Conservation (phyloP, 1,140 invertebrate species). For the Diachasma alloeum region DNA sequence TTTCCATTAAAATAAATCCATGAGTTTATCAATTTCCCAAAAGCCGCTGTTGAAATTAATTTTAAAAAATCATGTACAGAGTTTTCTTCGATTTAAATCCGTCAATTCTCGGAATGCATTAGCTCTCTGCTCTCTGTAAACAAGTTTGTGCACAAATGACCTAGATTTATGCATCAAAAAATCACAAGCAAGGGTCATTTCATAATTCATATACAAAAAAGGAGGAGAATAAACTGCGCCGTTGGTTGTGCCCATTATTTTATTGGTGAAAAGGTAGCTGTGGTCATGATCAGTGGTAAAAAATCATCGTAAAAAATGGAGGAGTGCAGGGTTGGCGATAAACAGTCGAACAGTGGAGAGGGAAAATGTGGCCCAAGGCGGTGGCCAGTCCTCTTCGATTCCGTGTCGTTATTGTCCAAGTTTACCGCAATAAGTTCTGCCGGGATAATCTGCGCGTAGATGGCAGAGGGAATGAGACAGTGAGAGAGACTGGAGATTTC, state of each 20-base stretch:
- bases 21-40: too few species aligned
- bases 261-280: slow-evolving; percentile 10
- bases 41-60: too few species aligned
- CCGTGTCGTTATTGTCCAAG: slow-evolving; percentile 54
- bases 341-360: neutral
- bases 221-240: neutral
- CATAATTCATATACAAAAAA: neutral
- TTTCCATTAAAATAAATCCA: neutral
- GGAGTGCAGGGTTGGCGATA: neutral
- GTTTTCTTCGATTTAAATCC: too few species aligned
- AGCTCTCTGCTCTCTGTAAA: neutral
- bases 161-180: neutral
- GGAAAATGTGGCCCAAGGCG: slow-evolving; percentile 32
- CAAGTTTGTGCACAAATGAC: neutral
- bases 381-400: slow-evolving; percentile 37
- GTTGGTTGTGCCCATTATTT: neutral
- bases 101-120: too few species aligned
- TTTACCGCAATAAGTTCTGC: slow-evolving; percentile 59
- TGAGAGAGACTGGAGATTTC: slow-evolving; percentile 35
- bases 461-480: slow-evolving; percentile 37
- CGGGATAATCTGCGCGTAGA: slow-evolving; percentile 54
- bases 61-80: too few species aligned
- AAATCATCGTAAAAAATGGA: neutral
- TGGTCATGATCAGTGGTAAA: neutral
- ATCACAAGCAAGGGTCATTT: neutral